phyloP scores from a whole-genome alignment of 2,797 vertebrate genomes.

The Choloepus didactylus region DNA sequence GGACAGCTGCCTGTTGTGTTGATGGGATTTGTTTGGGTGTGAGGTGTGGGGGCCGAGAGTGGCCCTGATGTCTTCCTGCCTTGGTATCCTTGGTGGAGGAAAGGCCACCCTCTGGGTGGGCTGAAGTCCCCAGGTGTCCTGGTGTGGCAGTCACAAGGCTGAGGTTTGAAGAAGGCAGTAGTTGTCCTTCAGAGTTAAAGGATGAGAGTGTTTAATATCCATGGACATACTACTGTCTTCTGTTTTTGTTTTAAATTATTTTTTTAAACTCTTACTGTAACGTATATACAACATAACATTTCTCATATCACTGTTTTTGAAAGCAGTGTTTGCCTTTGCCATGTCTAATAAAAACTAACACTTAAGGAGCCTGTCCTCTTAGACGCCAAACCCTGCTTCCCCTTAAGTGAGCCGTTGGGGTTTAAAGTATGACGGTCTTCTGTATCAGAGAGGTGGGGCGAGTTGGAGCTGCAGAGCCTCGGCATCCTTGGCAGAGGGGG shows the following conservation, averaged over 20 bases:
- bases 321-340: slow-evolving; percentile 37
- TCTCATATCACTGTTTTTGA: not conserved
- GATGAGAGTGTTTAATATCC: not conserved
- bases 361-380: not conserved
- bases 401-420: not conserved
- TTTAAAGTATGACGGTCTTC: not conserved
- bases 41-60: not conserved
- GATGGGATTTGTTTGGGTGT: not conserved
- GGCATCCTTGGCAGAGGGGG: not conserved
- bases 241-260: too few species aligned
- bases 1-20: not conserved
- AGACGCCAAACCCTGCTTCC: not conserved
- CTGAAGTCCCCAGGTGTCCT: not conserved
- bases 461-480: not conserved
- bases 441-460: not conserved
- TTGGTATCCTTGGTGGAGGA: not conserved
- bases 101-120: not conserved
- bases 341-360: not conserved
- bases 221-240: not conserved
- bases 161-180: not conserved
- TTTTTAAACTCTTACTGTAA: too few species aligned
- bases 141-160: not conserved
- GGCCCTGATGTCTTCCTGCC: not conserved
- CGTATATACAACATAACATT: too few species aligned
- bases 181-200: slow-evolving; percentile 27